Base-by-base conservation (phyloP, 2,888 invertebrate species). In the Heliconius cydno region DNA sequence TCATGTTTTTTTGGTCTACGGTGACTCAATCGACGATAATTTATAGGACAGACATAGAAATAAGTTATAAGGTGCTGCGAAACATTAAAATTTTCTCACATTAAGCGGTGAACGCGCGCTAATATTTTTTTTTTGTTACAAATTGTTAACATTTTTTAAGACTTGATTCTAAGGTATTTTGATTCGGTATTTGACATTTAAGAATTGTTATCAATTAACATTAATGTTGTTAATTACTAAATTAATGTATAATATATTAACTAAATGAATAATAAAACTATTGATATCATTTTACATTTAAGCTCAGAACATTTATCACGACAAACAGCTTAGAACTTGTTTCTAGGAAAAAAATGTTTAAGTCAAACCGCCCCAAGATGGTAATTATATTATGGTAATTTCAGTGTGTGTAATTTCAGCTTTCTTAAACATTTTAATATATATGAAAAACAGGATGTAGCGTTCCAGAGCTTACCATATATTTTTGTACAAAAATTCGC, bases 21-120 rank as follows among this genome's bases (percentile, higher is more conserved):
- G 87, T 88, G 86, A 84, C 88, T 88, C 90, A 88, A 91, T 91
- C 90, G 89, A 86, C 86, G 86, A 79, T 80, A 87, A 90, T 90
- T 91, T 92, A 92, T 91, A 87, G 84, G 82, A 85, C 85, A 86
- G 86, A 85, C 92, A 92, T 88, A 92, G 88, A 88, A 89, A 76
- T 67, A 41, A 74, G 67, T 15, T 57, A 67, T 63, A 80, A n/a
- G 28, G 52, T 63, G 28, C 38, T 72, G 34, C 4, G 52, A 76
- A 67, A 75, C n/a, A 46, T 41, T 71, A 75, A 70, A 70, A 15
- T n/a, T 75, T 76, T 78, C 73, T 73, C 73, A 78, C 78, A 73
- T 57, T 73, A 78, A 67, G 28, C 34, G n/a, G n/a, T 19, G 3
- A 52, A 46, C 41, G 15, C 15, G 66, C 30, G 67, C n/a, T 34